These are phyloP conservation scores for Apocheima hispidaria DNA, from an alignment of 2,888 invertebrate species.

Conservation along the genomic window DNA sequence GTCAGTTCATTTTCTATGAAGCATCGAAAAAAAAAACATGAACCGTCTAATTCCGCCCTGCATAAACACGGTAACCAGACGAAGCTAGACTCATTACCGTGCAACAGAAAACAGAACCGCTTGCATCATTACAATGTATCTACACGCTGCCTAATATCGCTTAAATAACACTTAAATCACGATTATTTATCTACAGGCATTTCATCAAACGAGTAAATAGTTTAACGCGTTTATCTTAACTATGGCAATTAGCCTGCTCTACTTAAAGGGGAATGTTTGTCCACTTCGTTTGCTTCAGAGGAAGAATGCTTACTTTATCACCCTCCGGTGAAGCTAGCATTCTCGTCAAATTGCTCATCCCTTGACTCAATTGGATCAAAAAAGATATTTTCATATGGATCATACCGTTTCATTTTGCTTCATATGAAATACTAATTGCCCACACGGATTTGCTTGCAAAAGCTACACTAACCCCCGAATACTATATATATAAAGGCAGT, in stretches of 20 bases:
- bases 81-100: slow-evolving; percentile 2
- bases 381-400: too few relatives aligned
- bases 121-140: slow-evolving; percentile 38
- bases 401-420: too few relatives aligned
- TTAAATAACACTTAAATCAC: slow-evolving; percentile 54
- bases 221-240: slow-evolving; percentile 53
- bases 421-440: too few relatives aligned
- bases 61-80: background rate
- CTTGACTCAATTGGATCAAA: background rate
- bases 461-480: too few relatives aligned
- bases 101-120: slow-evolving; percentile 35
- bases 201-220: slow-evolving; percentile 44
- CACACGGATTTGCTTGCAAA: too few relatives aligned
- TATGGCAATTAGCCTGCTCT: slow-evolving; percentile 52
- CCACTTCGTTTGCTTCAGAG: slow-evolving; percentile 6
- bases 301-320: slow-evolving; percentile 16
- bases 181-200: slow-evolving; percentile 50
- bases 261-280: slow-evolving; percentile 51
- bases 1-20: too few relatives aligned
- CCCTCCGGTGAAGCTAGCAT: background rate
- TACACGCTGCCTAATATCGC: slow-evolving; percentile 39
- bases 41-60: background rate
- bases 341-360: background rate
- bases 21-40: too few relatives aligned
- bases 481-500: too few relatives aligned